Evolutionary conservation across 2,113 vertebrate genomes (phyloP).

Genomic region (Stegastes partitus): DNA sequence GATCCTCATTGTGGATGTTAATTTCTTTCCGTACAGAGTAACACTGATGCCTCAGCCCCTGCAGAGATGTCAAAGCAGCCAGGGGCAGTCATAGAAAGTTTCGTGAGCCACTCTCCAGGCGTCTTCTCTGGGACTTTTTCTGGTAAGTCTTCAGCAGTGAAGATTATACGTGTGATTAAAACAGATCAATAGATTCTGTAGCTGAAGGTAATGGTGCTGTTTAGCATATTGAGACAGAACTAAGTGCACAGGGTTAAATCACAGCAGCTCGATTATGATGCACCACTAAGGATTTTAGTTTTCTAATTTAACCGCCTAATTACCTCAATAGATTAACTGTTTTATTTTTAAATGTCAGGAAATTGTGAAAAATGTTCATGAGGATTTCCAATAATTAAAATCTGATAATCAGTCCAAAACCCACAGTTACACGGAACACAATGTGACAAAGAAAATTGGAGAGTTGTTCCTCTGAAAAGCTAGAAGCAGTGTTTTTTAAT

Average conservation of each 20-base stretch:
- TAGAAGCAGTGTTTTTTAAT: not conserved
- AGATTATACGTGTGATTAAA: not conserved
- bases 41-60: not conserved
- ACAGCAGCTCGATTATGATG: not conserved
- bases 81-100: conserved; percentile 94
- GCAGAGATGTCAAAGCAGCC: conserved; percentile 80
- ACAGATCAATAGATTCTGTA: no score
- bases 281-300: no score
- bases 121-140: conserved; percentile 97
- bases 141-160: conserved; percentile 70
- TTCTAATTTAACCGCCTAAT: no score
- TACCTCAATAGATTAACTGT: no score
- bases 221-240: not conserved
- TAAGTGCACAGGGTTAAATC: no score
- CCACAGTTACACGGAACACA: no score
- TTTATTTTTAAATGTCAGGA: no score
- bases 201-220: no score
- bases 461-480: not conserved
- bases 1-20: not conserved
- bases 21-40: conserved; percentile 30
- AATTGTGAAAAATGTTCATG: no score
- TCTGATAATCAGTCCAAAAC: no score
- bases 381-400: no score
- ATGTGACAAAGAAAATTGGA: not conserved
- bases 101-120: conserved; percentile 94